Base-by-base conservation (phyloP, 2,113 vertebrate genomes). In the Vicugna pacos region DNA sequence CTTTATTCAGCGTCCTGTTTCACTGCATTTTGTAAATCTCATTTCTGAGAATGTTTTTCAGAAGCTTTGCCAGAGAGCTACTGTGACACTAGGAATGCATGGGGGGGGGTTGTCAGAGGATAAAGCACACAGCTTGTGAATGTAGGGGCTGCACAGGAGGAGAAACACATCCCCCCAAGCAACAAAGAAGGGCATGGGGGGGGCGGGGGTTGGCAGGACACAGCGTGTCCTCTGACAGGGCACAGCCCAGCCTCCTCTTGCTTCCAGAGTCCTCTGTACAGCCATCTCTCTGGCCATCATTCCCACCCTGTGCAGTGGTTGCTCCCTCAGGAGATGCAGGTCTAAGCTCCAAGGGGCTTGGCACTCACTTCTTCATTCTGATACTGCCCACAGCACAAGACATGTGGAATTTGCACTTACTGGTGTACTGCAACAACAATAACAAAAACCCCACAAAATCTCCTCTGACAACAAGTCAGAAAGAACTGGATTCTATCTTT, bases 141-240 rank as follows among this genome's bases (percentile, higher is more conserved):
- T n/a, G 8, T 56, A 2, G 0, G 4, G 19, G 1, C 24, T 14
- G 52, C 8, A 11, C 0, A 3, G 54, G 52, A 54, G n/a, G 62
- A 79, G 69, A 11, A n/a, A 54, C 52, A 20, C 16, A 30, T 0
- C 16, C 75, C 19, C 3, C 0, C 20, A 13, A 73, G 54, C 3
- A 19, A 81, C 90, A 87, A 80, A 67, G 82, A 64, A 58, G 50
- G 10, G 1, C 14, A 0, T 0, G 17, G 2, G 14, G 14, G 42
- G 14, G 65, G 6, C 35, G 24, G 76, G 20, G 14, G 0, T 19
- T 30, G 65, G 19, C 0, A 3, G 69, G 26, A 28, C 52, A 1
- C 28, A 46, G 60, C 5, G 19, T 1, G 5, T 6, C 22, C 30
- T 10, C 24, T 10, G 13, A 56, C 35, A 70, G 52, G 64, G 26